Evolutionary conservation across 2,888 invertebrate species (phyloP).

Genomic region (Eulithis prunata): DNA sequence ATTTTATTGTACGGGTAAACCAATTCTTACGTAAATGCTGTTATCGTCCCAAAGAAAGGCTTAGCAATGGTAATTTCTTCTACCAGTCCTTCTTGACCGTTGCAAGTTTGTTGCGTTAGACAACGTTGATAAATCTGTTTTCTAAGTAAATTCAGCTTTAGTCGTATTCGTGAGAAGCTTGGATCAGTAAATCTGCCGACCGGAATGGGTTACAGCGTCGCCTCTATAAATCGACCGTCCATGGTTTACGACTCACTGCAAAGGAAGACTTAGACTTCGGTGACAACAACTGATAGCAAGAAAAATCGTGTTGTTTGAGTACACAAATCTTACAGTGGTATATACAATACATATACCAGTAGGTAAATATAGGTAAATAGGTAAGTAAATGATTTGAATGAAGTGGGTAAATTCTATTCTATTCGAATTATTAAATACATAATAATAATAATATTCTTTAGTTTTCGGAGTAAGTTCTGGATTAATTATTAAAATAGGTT

Average conservation of each 20-base stretch:
- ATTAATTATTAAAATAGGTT: no score
- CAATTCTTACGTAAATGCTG: no score
- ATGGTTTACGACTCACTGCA: constrained; percentile 76
- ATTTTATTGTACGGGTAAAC: no score
- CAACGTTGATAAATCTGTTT: not conserved
- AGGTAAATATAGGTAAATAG: no score
- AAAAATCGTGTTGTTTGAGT: constrained; percentile 33
- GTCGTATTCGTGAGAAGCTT: constrained; percentile 69
- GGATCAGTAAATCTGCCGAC: constrained; percentile 76
- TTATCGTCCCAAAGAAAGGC: no score
- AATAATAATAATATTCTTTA: no score
- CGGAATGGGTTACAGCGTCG: constrained; percentile 75
- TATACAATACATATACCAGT: no score
- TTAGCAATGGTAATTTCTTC: no score
- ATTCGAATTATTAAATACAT: no score
- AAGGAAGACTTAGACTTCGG: constrained; percentile 61
- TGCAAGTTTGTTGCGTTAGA: not conserved
- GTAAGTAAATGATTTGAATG: not conserved
- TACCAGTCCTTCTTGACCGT: no score
- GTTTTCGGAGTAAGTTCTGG: no score
- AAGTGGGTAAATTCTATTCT: no score
- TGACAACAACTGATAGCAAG: constrained; percentile 32
- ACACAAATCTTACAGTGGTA: not conserved
- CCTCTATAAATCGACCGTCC: constrained; percentile 78
- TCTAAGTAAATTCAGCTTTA: constrained; percentile 43